These are phyloP conservation scores for Prolemur simus DNA, from an alignment of 2,113 vertebrate genomes.

Conservation along the genomic window DNA sequence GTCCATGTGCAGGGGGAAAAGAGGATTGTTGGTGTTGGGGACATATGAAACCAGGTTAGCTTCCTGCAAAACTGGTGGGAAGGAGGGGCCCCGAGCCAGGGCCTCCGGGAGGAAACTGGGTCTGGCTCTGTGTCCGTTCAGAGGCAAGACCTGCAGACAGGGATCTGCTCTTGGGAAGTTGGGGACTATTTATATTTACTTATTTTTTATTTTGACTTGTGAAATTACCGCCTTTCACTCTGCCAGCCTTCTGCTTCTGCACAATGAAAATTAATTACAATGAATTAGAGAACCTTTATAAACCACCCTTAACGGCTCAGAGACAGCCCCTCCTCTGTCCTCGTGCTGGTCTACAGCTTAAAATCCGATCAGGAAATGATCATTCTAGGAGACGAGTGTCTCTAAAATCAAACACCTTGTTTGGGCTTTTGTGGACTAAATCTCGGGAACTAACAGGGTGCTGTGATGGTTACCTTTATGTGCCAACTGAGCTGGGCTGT, in stretches of 20 bases:
- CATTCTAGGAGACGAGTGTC: not conserved
- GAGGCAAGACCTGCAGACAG: not conserved
- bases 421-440: not conserved
- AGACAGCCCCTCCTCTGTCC: not conserved
- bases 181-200: slow-evolving; percentile 54
- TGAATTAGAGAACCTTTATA: slow-evolving; percentile 51
- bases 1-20: not conserved
- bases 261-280: slow-evolving; percentile 61
- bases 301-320: not conserved
- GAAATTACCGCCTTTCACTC: slow-evolving; percentile 51
- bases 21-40: too few species aligned
- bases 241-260: slow-evolving; percentile 28
- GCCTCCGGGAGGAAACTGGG: not conserved
- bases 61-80: not conserved
- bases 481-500: not conserved
- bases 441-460: not conserved
- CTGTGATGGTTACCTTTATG: not conserved
- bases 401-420: not conserved
- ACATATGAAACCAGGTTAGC: not conserved
- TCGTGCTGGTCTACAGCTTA: not conserved
- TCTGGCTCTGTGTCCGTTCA: not conserved
- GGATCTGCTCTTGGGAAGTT: not conserved
- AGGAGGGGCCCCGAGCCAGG: not conserved
- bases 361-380: not conserved
- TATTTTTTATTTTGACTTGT: slow-evolving; percentile 63